Conservation (phyloP, 2,888 invertebrate species). For the Limulus polyphemus region DNA sequence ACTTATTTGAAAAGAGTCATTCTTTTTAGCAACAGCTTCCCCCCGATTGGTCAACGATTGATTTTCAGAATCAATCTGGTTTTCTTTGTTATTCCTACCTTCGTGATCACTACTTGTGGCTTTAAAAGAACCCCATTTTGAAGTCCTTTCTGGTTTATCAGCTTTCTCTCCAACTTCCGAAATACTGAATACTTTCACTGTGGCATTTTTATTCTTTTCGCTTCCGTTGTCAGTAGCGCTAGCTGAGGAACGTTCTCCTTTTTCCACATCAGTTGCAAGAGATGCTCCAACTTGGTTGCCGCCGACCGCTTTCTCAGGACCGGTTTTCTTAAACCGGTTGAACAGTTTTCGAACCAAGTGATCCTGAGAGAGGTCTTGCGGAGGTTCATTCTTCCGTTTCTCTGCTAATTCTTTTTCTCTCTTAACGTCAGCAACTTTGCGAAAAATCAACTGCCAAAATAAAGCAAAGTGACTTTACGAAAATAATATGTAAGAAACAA, state of each 20-base stretch:
- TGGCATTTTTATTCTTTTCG: not conserved
- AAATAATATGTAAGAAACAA: too few relatives aligned
- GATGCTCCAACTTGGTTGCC: conserved; percentile 13
- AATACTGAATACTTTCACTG: not conserved
- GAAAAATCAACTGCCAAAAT: conserved; percentile 51
- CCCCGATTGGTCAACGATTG: not conserved
- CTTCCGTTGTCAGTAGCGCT: not conserved
- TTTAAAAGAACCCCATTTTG: not conserved
- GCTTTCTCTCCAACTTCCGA: too few relatives aligned
- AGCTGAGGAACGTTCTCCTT: conserved; percentile 14
- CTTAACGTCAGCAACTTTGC: conserved; percentile 92
- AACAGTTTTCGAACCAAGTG: conserved; percentile 96
- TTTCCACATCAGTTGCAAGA: conserved; percentile 15
- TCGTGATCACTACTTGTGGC: not conserved
- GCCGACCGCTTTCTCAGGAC: conserved; percentile 9
- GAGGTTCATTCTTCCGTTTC: conserved; percentile 91
- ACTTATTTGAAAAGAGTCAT: not conserved
- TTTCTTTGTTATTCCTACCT: not conserved
- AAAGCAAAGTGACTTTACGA: too few relatives aligned
- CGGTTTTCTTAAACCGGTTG: conserved; percentile 65
- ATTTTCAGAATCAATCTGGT: not conserved
- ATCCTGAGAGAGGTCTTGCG: conserved; percentile 89
- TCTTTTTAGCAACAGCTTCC: not conserved
- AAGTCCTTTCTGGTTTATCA: too few relatives aligned
- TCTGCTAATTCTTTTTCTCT: conserved; percentile 97